Conservation (phyloP, 1,140 invertebrate species). For the Camponotus pennsylvanicus region DNA sequence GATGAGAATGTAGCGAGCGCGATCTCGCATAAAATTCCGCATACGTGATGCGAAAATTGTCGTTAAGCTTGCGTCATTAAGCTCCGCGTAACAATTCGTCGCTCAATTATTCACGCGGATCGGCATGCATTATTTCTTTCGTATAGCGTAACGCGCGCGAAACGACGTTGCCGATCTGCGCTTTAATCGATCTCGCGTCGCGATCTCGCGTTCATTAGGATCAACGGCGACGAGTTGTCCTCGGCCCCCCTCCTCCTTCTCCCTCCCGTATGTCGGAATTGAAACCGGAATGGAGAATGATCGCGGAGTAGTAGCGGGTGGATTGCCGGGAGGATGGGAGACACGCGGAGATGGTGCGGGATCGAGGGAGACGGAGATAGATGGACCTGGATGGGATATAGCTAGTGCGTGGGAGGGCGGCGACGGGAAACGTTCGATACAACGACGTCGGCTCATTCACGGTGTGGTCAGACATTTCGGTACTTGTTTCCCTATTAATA, state of each 20-base stretch:
- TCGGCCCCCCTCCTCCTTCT: neutral
- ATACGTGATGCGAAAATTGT: slow-evolving; percentile 21
- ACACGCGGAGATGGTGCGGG: neutral
- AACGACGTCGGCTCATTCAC: slow-evolving; percentile 74
- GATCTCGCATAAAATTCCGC: slow-evolving; percentile 43
- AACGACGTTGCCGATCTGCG: slow-evolving; percentile 41
- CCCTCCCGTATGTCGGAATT: slow-evolving; percentile 56
- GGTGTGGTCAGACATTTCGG: slow-evolving; percentile 74
- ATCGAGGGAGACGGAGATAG: slow-evolving; percentile 50
- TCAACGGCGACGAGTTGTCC: slow-evolving; percentile 60
- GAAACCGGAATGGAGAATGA: slow-evolving; percentile 66
- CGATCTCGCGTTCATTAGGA: slow-evolving; percentile 61
- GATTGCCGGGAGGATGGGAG: neutral
- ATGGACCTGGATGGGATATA: neutral
- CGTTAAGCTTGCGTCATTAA: slow-evolving; percentile 14
- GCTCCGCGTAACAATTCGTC: neutral
- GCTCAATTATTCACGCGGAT: slow-evolving; percentile 11
- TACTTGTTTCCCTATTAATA: slow-evolving; percentile 81
- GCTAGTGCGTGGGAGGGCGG: no score
- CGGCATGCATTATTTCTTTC: slow-evolving; percentile 21
- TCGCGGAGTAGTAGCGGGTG: slow-evolving; percentile 19
- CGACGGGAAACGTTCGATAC: slow-evolving; percentile 69
- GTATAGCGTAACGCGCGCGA: neutral
- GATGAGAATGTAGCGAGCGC: slow-evolving; percentile 8
- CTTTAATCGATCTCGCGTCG: slow-evolving; percentile 63